Percentiles rank a stretch among this genome's conserved stretches.
Conservation (phyloP, 2,113 vertebrate species). For the Scophthalmus maximus region DNA sequence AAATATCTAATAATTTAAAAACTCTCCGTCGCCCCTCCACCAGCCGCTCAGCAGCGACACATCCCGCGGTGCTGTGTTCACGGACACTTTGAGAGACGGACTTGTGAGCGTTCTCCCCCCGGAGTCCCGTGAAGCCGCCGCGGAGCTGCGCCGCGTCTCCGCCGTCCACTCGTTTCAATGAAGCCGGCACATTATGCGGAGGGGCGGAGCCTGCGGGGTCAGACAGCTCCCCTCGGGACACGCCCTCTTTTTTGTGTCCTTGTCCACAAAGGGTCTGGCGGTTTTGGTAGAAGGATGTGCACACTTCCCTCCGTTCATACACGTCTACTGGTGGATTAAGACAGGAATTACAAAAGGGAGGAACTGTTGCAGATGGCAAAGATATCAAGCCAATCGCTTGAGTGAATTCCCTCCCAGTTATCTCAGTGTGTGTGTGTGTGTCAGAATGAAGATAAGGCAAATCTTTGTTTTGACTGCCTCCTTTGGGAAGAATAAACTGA, state of each 20-base stretch:
- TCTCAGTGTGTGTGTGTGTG: not conserved
- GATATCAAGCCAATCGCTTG: not conserved
- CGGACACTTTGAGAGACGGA: not conserved
- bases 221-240: constrained; percentile 36
- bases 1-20: no score
- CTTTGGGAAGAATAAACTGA: constrained; percentile 41
- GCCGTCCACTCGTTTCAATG: constrained; percentile 62
- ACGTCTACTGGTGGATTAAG: no score
- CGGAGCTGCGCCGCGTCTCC: constrained; percentile 22
- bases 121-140: constrained; percentile 36
- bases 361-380: not conserved
- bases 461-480: constrained; percentile 36
- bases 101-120: not conserved
- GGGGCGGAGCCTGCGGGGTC: constrained; percentile 56
- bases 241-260: constrained; percentile 61
- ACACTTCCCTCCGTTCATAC: not conserved
- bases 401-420: not conserved
- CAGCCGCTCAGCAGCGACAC: constrained; percentile 52
- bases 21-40: no score
- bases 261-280: constrained; percentile 14
- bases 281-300: not conserved
- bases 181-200: constrained; percentile 75
- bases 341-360: constrained; percentile 4
- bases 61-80: not conserved
- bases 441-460: not conserved